These are phyloP conservation scores for Melipona quadrifasciata DNA, from an alignment of 1,140 invertebrate species.

Conservation along the genomic window DNA sequence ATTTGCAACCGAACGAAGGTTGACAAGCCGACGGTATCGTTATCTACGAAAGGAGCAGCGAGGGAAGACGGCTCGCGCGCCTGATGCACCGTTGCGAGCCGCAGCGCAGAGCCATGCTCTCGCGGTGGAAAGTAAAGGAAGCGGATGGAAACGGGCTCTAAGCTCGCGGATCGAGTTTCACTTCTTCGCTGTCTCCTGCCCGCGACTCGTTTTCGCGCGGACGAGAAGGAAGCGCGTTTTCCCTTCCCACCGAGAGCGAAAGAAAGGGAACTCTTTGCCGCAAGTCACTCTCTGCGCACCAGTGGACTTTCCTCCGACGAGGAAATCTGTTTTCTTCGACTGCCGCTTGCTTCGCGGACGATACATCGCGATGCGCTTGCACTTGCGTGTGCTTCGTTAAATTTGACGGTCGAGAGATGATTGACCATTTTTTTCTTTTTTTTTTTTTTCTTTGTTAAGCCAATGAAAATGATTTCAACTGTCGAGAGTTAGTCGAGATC, in stretches of 20 bases:
- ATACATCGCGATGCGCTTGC: not conserved
- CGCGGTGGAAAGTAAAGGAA: conserved; percentile 53
- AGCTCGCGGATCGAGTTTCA: conserved; percentile 67
- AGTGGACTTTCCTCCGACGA: not conserved
- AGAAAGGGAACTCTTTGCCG: conserved; percentile 30
- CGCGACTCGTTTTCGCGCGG: conserved; percentile 47
- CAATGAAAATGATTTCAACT: too few relatives aligned
- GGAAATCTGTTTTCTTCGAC: conserved; percentile 22
- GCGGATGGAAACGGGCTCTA: conserved; percentile 62
- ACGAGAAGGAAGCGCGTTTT: conserved; percentile 34
- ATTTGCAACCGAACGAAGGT: not conserved
- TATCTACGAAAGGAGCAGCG: not conserved
- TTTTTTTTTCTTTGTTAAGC: too few relatives aligned
- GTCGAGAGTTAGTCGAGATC: too few relatives aligned
- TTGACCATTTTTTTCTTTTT: too few relatives aligned
- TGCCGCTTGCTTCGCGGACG: not conserved
- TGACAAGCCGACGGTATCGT: not conserved
- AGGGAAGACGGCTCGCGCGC: conserved; percentile 1
- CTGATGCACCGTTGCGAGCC: conserved; percentile 34
- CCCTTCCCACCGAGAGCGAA: conserved; percentile 18
- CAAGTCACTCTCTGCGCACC: not conserved
- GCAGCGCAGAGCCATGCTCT: conserved; percentile 29
- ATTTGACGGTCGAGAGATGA: not conserved
- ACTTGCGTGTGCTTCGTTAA: not conserved
- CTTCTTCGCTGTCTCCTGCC: conserved; percentile 62